Percentiles rank a stretch among this genome's conserved stretches.
Evolutionary conservation across 2,113 vertebrate genomes (phyloP).

Genomic region (Bos taurus): ARS-UCD2.0 NW_020192292.1:6527501-6528000

Average conservation of each 20-base stretch:
- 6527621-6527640: neutral
- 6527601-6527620: neutral
- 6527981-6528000: neutral
- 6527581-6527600: neutral
- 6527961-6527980: neutral
- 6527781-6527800: neutral
- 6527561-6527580: neutral
- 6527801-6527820: neutral
- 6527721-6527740: neutral
- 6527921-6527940: neutral
- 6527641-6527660: neutral
- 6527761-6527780: neutral
- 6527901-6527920: neutral
- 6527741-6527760: neutral
- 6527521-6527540: neutral
- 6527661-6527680: neutral
- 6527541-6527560: neutral
- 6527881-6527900: neutral
- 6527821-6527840: neutral
- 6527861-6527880: neutral
- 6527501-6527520: neutral
- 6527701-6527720: neutral
- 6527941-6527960: neutral
- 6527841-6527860: neutral
- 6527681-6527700: neutral